Evolutionary conservation across 1,140 invertebrate genomes (phyloP).

Genomic region (Heterodera schachtii): DNA sequence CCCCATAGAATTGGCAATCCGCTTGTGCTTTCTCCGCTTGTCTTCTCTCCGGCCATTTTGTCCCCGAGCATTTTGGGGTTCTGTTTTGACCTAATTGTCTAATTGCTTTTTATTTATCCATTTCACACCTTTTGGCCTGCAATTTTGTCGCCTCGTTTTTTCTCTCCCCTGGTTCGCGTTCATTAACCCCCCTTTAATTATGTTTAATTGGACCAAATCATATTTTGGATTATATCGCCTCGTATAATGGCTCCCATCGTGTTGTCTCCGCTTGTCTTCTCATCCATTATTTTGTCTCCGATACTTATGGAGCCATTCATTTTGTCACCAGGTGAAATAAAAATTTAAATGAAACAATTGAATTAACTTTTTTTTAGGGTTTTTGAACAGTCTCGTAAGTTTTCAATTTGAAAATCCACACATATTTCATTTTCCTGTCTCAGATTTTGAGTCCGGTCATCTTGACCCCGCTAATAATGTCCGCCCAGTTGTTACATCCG

Average conservation of each 20-base stretch:
- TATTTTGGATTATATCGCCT: conserved; percentile 42
- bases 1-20: not conserved
- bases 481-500: conserved; percentile 35
- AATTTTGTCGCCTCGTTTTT: conserved; percentile 37
- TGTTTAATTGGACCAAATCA: conserved; percentile 18
- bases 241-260: conserved; percentile 47
- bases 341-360: not conserved
- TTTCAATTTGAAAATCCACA: not conserved
- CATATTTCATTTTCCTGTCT: not conserved
- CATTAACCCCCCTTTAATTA: not conserved
- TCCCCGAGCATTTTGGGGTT: conserved; percentile 32
- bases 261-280: conserved; percentile 53
- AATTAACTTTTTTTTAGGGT: conserved; percentile 4
- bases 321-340: conserved; percentile 39
- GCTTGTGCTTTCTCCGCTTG: conserved; percentile 43
- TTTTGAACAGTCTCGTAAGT: conserved; percentile 29
- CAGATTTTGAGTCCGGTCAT: conserved; percentile 51
- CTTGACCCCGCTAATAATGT: conserved; percentile 45
- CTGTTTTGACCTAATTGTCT: not conserved
- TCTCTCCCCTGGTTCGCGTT: conserved; percentile 16
- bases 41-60: conserved; percentile 47
- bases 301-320: conserved; percentile 30
- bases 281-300: conserved; percentile 46
- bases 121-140: conserved; percentile 22
- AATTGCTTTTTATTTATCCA: not conserved